Conservation (phyloP, 1,140 invertebrate genomes). For the Leucophenga varia region DNA sequence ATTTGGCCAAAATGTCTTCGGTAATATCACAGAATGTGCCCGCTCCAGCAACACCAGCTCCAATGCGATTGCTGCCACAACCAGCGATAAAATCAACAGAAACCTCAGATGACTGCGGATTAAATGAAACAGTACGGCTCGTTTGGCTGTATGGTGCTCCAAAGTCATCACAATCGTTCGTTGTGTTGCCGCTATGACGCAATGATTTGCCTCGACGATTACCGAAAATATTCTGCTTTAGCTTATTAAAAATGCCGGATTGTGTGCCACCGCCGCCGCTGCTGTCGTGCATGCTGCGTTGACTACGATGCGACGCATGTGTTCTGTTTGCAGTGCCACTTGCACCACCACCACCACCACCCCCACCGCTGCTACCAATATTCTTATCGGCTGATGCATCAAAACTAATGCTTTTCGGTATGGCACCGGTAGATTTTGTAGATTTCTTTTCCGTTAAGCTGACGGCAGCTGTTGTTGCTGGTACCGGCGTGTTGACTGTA, state of each 20-base stretch:
- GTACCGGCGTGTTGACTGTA: too few species aligned
- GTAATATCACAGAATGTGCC: conserved; percentile 55
- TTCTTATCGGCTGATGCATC: conserved; percentile 82
- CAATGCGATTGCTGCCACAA: conserved; percentile 2
- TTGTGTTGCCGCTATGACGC: conserved; percentile 50
- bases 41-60: conserved; percentile 1
- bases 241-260: conserved; percentile 68
- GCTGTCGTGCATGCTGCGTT: not conserved
- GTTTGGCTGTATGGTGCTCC: conserved; percentile 5
- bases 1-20: conserved; percentile 95
- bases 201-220: conserved; percentile 63
- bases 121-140: conserved; percentile 43
- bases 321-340: too few species aligned
- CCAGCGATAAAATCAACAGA: conserved; percentile 12
- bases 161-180: not conserved
- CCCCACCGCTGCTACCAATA: conserved; percentile 21
- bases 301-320: conserved; percentile 1
- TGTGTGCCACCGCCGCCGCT: conserved; percentile 22
- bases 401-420: conserved; percentile 90
- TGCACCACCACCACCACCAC: not conserved
- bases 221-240: conserved; percentile 65
- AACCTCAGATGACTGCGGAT: conserved; percentile 25
- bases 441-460: conserved; percentile 56
- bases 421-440: conserved; percentile 73
- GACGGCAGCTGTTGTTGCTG: not conserved